Evolutionary conservation across 2,888 invertebrate species (phyloP), one percentile per base, ranked within the genome.

Genomic region (Pristionchus maxplancki): DNA sequence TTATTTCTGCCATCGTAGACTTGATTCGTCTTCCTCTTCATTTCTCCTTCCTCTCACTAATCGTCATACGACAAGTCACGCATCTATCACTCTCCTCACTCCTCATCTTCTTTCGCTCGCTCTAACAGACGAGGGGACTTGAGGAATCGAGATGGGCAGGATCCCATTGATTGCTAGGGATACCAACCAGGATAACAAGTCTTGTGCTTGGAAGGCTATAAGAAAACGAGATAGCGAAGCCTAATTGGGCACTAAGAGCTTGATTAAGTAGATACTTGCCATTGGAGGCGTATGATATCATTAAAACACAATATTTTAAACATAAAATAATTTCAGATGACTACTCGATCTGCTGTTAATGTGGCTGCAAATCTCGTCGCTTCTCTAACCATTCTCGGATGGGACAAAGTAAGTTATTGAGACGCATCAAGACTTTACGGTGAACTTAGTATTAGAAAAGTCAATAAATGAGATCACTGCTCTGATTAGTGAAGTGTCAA

Each of bases 321-420:
- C 6, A 24, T 20, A 78, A 44, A 8, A 24, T 44, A 31, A 37
- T 17, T 58, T 62, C 17, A 86, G 85, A 86, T 86, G 85, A 44
- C 85, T 20, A 67, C 85, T 44, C 64, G 64, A 40, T 86, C 85
- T 3, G 6, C 67, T 17, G 67, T 86, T 0, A 86, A 86, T n/a
- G 48, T 86, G 28, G 64, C 67, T 31, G 44, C 64, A 11, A 86
- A 86, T 40, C 28, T 86, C 1, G 24, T 64, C 8, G 85, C 85
- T 15, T 64, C 85, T 5, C 48, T 86, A 15, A 64, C 64, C 8
- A 28, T 37, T 13, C 44, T 86, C 17, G 53, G 44, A n/a, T 86
- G 85, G 85, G 85, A 86, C 15, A 86, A 86, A 58, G 85, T 86
- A 28, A 20, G 44, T 44, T 11, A 50, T 17, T 50, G 20, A 13